Percentiles rank a stretch among this genome's conserved stretches.
phyloP scores from a whole-genome alignment of 2,888 invertebrate genomes.

The Cerastis leucographa region DNA sequence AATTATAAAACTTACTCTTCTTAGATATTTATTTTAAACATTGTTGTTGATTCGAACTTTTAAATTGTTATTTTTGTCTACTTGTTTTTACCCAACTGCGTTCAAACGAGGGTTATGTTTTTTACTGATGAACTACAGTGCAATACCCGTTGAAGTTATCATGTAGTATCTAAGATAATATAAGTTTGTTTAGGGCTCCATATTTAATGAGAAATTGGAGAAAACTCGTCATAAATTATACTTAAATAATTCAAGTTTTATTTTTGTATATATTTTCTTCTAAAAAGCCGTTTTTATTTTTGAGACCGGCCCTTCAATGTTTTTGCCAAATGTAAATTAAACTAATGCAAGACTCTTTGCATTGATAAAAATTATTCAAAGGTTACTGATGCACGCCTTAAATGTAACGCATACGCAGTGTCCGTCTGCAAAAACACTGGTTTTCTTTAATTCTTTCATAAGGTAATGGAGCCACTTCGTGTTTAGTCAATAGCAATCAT shows the following conservation, averaged over 20 bases:
- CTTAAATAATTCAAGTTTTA: background rate
- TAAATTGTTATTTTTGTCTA: conserved; percentile 30
- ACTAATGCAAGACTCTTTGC: background rate
- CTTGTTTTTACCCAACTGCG: conserved; percentile 9
- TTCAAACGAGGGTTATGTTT: conserved; percentile 6
- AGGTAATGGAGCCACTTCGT: conserved; percentile 16
- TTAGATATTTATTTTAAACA: conserved; percentile 18
- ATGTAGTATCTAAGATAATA: conserved; percentile 40
- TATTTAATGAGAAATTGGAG: conserved; percentile 8
- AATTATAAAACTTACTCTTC: background rate
- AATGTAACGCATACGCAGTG: background rate
- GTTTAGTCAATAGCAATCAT: conserved; percentile 61
- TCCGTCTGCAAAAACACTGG: background rate
- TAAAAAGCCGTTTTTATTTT: background rate
- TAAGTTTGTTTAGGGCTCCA: conserved; percentile 28
- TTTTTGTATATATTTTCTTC: background rate
- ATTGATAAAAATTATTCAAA: background rate
- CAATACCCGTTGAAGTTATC: conserved; percentile 11
- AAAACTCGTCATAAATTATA: background rate
- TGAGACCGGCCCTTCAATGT: background rate
- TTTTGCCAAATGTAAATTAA: background rate
- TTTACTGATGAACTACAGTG: conserved; percentile 12
- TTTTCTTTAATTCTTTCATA: conserved; percentile 27
- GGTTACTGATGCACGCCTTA: background rate
- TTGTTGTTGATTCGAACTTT: conserved; percentile 27